phyloP scores from a whole-genome alignment of 2,113 vertebrate species.

The Calypte anna region DNA sequence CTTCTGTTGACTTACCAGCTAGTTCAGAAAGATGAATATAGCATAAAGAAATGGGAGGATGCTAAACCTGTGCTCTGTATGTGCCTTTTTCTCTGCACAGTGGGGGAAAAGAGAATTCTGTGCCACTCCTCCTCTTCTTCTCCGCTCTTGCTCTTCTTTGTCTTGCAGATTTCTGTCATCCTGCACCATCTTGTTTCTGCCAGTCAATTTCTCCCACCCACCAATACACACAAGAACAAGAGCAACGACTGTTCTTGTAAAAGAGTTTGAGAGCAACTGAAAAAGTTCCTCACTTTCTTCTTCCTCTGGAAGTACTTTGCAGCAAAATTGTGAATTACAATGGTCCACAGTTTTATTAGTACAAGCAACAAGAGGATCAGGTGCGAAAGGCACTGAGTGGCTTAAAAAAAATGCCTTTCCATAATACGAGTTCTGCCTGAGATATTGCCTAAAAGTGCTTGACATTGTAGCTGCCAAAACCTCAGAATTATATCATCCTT shows the following conservation, averaged over 20 bases:
- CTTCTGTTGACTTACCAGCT: background rate
- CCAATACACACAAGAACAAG: background rate
- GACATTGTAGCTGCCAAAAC: background rate
- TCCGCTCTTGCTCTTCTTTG: background rate
- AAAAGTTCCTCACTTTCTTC: background rate
- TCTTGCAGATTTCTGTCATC: background rate
- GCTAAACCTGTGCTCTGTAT: background rate
- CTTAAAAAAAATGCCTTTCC: background rate
- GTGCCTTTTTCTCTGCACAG: background rate
- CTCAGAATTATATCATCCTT: accelerated
- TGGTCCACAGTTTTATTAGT: background rate
- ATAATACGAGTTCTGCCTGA: background rate
- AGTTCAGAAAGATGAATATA: background rate
- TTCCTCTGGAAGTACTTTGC: background rate
- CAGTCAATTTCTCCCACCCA: background rate
- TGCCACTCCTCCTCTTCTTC: background rate
- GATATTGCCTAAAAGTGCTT: background rate
- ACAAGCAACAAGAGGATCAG: background rate
- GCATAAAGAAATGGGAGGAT: background rate
- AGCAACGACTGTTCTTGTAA: background rate
- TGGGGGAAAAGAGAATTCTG: background rate
- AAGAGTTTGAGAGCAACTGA: background rate
- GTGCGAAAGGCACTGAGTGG: background rate
- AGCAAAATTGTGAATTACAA: background rate
- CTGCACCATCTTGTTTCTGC: background rate